These are phyloP conservation scores for Venustaconcha ellipsiformis DNA, from an alignment of 1,140 invertebrate species.

Conservation along the genomic window DNA sequence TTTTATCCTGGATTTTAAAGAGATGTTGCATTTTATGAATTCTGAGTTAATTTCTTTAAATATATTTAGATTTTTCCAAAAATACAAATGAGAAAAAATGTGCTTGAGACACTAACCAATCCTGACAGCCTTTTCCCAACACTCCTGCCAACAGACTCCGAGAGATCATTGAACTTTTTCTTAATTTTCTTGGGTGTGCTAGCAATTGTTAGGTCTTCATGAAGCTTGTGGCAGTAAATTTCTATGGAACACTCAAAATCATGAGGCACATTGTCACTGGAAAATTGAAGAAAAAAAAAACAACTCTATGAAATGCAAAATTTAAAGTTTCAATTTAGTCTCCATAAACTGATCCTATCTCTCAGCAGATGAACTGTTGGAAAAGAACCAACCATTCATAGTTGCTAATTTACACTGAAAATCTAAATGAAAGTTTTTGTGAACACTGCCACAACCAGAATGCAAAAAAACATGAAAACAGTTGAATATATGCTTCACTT, in stretches of 20 bases:
- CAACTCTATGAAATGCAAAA: neutral
- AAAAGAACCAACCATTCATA: neutral
- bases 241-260: constrained; percentile 78
- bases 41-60: neutral
- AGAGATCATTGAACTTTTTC: constrained; percentile 75
- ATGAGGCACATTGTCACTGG: constrained; percentile 75
- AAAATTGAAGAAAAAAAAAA: constrained; percentile 45
- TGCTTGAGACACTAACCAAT: constrained; percentile 45
- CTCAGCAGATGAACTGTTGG: neutral
- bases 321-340: neutral
- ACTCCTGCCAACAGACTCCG: constrained; percentile 78
- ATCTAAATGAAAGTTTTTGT: neutral
- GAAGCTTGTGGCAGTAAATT: constrained; percentile 78
- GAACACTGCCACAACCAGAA: neutral
- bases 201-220: constrained; percentile 79
- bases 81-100: neutral
- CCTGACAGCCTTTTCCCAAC: constrained; percentile 74
- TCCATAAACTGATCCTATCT: neutral
- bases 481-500: too few relatives aligned
- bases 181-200: constrained; percentile 78
- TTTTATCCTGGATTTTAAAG: too few relatives aligned
- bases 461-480: too few relatives aligned
- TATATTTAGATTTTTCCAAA: neutral
- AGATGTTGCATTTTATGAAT: neutral
- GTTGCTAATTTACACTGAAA: neutral